A percentile compares a stretch with the other conserved stretches of the same genome.
These are phyloP conservation scores for Notothenia coriiceps DNA, from an alignment of 2,113 vertebrate species.

Conservation along the genomic window DNA sequence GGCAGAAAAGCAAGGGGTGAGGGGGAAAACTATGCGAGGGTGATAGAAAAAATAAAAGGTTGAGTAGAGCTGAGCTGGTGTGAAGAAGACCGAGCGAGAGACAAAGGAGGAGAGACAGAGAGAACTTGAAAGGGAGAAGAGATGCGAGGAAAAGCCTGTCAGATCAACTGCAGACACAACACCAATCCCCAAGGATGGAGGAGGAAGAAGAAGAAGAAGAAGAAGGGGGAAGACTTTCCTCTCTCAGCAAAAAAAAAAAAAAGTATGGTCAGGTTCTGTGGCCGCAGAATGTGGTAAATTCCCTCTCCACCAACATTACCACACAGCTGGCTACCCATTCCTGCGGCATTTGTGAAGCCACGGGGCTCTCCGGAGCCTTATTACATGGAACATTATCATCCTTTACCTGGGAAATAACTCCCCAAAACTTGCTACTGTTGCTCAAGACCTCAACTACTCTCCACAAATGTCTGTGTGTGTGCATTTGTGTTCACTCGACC, in stretches of 20 bases:
- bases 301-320: constrained; percentile 34
- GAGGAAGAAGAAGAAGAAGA: background rate
- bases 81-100: constrained; percentile 3
- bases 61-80: background rate
- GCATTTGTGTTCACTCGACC: constrained; percentile 47
- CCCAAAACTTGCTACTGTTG: constrained; percentile 29
- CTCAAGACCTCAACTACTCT: constrained; percentile 37
- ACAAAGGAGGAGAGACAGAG: constrained; percentile 34
- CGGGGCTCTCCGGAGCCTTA: constrained; percentile 41
- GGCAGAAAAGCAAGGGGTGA: constrained; percentile 6
- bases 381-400: constrained; percentile 59
- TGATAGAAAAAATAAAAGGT: constrained; percentile 14
- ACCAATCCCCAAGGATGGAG: constrained; percentile 14
- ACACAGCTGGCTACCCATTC: constrained; percentile 52
- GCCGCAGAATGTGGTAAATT: constrained; percentile 56
- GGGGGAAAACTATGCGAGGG: constrained; percentile 3
- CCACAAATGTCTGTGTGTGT: constrained; percentile 18
- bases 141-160: constrained; percentile 26
- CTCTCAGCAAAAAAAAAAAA: constrained; percentile 19
- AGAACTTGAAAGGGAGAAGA: constrained; percentile 15
- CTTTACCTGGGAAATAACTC: constrained; percentile 50
- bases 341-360: constrained; percentile 57
- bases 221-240: constrained; percentile 25
- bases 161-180: constrained; percentile 39
- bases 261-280: constrained; percentile 25